phyloP scores from a whole-genome alignment of 2,797 vertebrate species.

The Diceros bicornis region DNA sequence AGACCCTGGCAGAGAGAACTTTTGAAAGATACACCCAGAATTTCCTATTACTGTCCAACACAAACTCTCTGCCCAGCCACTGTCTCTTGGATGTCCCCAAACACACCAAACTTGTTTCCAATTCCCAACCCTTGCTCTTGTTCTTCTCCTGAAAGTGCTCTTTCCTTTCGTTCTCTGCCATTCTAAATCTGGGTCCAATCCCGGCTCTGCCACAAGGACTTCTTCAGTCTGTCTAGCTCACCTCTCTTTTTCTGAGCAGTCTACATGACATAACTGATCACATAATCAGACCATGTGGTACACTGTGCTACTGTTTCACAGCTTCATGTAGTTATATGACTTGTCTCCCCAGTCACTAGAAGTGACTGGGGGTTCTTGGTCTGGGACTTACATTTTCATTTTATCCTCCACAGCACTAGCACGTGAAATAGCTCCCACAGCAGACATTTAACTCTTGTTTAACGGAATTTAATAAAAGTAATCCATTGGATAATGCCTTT shows the following conservation, averaged over 20 bases:
- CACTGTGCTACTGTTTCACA: not conserved
- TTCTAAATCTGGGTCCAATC: not conserved
- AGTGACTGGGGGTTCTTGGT: not conserved
- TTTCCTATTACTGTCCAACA: not conserved
- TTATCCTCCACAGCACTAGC: not conserved
- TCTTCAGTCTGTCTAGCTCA: not conserved
- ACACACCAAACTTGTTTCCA: not conserved
- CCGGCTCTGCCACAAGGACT: not conserved
- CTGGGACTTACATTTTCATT: not conserved
- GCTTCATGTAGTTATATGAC: not conserved
- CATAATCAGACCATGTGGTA: not conserved
- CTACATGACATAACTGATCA: not conserved
- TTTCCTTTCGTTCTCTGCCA: not conserved
- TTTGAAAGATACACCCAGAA: not conserved
- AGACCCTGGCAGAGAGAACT: not conserved
- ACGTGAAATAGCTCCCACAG: not conserved
- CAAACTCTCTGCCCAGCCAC: not conserved
- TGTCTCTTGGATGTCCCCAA: not conserved
- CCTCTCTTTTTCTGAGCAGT: not conserved
- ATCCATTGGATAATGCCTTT: conserved; percentile 33
- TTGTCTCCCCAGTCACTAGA: not conserved
- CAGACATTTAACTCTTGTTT: not conserved
- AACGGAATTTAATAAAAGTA: conserved; percentile 41
- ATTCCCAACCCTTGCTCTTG: not conserved
- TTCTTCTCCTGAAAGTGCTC: not conserved